Percentiles rank a stretch among this genome's conserved stretches.
Evolutionary conservation across 2,888 invertebrate species (phyloP).

Genomic region (Amblyjoppa fuscipennis): DNA sequence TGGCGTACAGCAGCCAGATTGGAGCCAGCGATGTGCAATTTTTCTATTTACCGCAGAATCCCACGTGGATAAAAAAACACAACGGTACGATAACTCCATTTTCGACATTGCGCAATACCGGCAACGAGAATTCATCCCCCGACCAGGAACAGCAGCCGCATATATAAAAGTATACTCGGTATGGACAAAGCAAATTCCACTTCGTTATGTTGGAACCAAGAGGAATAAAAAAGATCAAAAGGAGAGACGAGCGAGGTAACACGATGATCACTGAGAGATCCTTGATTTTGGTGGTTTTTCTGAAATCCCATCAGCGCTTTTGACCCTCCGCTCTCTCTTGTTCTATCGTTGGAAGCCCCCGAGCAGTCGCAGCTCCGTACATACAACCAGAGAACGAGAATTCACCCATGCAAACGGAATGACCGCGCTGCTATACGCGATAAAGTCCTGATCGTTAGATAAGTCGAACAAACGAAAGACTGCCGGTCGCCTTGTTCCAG

Average conservation of each 20-base stretch:
- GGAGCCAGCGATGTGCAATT: not conserved
- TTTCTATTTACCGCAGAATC: not conserved
- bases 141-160: not conserved
- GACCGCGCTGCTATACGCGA: slow-evolving; percentile 30
- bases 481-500: slow-evolving; percentile 6
- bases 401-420: slow-evolving; percentile 16
- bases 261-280: not conserved
- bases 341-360: not conserved
- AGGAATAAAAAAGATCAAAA: not conserved
- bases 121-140: not conserved
- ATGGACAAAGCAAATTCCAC: not conserved
- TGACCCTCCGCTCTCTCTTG: slow-evolving; percentile 42
- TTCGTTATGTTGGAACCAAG: not conserved
- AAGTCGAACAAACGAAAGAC: slow-evolving; percentile 36
- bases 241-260: not conserved
- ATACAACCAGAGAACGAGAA: not conserved
- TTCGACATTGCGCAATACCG: not conserved
- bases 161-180: not conserved
- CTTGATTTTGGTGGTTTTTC: slow-evolving; percentile 21
- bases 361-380: not conserved
- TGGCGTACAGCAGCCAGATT: not conserved
- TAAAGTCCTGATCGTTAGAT: slow-evolving; percentile 23
- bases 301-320: slow-evolving; percentile 13
- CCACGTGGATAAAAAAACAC: not conserved
- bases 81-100: not conserved